Evolutionary conservation across 2,797 vertebrate genomes (phyloP).

Genomic region (Thalassophryne amazonica): DNA sequence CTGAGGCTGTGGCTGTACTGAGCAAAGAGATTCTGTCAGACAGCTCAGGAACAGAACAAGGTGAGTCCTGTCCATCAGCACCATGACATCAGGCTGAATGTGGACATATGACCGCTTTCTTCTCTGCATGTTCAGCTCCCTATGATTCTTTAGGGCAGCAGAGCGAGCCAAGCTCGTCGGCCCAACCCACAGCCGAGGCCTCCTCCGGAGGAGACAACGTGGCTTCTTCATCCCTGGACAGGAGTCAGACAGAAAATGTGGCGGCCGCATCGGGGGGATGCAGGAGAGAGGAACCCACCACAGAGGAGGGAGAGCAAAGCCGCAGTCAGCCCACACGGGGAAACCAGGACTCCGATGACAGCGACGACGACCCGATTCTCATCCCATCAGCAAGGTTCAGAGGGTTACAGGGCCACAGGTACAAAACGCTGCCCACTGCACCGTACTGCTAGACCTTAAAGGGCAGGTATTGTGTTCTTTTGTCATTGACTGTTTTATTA

Average conservation of each 20-base stretch:
- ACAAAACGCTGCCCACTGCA: no score
- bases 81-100: no score
- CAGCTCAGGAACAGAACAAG: conserved; percentile 54
- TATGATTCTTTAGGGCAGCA: conserved; percentile 46
- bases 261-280: conserved; percentile 59
- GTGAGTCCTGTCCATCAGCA: conserved; percentile 63
- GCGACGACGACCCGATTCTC: conserved; percentile 93
- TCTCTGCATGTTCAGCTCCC: no score
- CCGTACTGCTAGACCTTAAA: no score
- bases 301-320: conserved; percentile 46
- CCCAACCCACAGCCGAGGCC: conserved; percentile 10
- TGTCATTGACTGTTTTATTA: conserved; percentile 60
- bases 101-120: no score
- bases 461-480: conserved; percentile 55
- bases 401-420: conserved; percentile 92
- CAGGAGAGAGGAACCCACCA: conserved; percentile 70
- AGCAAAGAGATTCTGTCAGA: conserved; percentile 59
- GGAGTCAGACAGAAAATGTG: conserved; percentile 38
- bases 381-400: conserved; percentile 90
- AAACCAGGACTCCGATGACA: conserved; percentile 92
- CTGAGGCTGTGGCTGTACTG: conserved; percentile 64
- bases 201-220: conserved; percentile 14
- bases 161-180: conserved; percentile 13
- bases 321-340: conserved; percentile 69
- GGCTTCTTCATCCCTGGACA: conserved; percentile 11